Percentiles rank a stretch among this genome's conserved stretches.
Conservation (phyloP, 2,888 invertebrate genomes). For the Toxonevra muliebris region DNA sequence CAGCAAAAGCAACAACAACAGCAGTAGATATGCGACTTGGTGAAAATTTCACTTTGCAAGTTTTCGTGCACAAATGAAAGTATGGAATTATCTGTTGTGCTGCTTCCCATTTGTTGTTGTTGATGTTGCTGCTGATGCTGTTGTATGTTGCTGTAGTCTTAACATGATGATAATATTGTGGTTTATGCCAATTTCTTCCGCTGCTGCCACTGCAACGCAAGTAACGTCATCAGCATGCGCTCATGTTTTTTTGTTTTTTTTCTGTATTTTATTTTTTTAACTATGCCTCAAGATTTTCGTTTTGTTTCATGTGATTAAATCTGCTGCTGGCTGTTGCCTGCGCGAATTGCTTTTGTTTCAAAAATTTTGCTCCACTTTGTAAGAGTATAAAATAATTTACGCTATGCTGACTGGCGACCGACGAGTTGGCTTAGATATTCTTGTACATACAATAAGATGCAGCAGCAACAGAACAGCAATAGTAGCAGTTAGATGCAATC, state of each 20-base stretch:
- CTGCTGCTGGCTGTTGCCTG: too few relatives aligned
- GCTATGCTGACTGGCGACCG: constrained; percentile 15
- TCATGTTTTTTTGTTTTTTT: constrained; percentile 25
- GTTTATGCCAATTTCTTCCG: constrained; percentile 45
- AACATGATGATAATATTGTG: constrained; percentile 34
- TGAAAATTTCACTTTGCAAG: background rate
- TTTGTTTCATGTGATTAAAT: background rate
- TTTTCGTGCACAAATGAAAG: constrained; percentile 56
- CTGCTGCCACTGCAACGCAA: constrained; percentile 24
- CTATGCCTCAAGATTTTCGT: background rate
- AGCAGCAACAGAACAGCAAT: too few relatives aligned
- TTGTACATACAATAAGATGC: too few relatives aligned
- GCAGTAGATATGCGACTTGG: too few relatives aligned
- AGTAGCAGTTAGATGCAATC: too few relatives aligned
- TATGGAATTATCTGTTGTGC: constrained; percentile 57
- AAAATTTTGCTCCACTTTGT: constrained; percentile 58
- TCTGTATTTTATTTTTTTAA: constrained; percentile 44
- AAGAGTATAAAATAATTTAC: constrained; percentile 12
- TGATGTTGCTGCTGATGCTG: constrained; percentile 34
- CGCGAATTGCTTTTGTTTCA: constrained; percentile 55
- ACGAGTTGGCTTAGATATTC: background rate
- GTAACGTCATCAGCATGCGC: too few relatives aligned
- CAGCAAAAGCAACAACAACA: too few relatives aligned
- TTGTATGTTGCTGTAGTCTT: constrained; percentile 10
- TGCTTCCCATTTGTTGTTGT: constrained; percentile 50